Percentiles rank a stretch among this genome's conserved stretches.
These are phyloP conservation scores for Luehdorfia chinensis DNA, from an alignment of 1,140 invertebrate species.

Conservation along the genomic window DNA sequence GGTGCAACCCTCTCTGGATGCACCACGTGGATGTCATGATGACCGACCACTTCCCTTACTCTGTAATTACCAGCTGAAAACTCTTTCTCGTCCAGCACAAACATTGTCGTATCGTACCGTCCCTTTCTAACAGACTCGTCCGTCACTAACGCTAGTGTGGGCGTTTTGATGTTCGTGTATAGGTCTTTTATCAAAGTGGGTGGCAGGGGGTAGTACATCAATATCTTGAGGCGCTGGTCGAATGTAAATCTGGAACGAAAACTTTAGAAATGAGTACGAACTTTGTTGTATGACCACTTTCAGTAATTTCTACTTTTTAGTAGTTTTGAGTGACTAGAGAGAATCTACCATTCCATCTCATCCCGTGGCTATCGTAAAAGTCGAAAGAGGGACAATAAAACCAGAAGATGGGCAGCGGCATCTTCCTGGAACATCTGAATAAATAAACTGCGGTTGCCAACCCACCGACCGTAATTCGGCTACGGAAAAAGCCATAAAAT, in stretches of 20 bases:
- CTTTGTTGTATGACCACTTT: no score
- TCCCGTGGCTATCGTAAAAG: no score
- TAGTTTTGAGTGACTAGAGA: no score
- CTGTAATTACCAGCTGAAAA: constrained; percentile 31
- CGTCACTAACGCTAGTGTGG: constrained; percentile 29
- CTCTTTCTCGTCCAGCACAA: constrained; percentile 35
- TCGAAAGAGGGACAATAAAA: no score
- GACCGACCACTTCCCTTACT: constrained; percentile 27
- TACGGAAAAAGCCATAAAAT: no score
- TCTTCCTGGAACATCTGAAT: no score
- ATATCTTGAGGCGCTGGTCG: constrained; percentile 35
- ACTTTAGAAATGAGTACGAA: background rate
- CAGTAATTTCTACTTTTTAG: no score
- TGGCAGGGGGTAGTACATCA: constrained; percentile 28
- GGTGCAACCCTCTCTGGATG: constrained; percentile 35
- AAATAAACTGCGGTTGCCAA: no score
- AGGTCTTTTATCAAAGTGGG: constrained; percentile 28
- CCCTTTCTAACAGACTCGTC: constrained; percentile 22
- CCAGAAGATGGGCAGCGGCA: no score
- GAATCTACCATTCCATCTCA: no score
- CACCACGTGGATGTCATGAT: constrained; percentile 44
- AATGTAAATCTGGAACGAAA: constrained; percentile 43
- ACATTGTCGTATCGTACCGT: constrained; percentile 21
- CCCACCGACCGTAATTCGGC: no score
- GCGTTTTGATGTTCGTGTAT: constrained; percentile 24